Conservation (phyloP, 2,113 vertebrate species). For the Lepidothrix coronata region DNA sequence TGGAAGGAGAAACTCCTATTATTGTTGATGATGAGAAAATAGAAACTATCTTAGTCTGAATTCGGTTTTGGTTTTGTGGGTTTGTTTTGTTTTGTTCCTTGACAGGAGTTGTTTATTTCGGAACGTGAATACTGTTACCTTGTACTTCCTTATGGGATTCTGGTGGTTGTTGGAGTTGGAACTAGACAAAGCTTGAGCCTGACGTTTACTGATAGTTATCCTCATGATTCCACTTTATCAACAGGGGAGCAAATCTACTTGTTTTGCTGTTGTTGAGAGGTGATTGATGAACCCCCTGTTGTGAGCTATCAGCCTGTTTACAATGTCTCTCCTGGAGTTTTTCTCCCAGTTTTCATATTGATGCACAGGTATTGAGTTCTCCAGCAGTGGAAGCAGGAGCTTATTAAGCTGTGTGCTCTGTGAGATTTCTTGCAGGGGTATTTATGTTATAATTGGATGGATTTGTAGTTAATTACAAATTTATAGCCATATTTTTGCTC, state of each 20-base stretch:
- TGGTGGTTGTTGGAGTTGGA: neutral
- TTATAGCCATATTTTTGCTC: neutral
- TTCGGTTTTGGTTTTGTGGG: neutral
- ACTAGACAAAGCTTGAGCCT: neutral
- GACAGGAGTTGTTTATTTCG: neutral
- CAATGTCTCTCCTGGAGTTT: neutral
- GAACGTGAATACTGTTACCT: neutral
- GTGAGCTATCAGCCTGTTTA: neutral
- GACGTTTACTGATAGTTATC: neutral
- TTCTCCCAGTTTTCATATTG: neutral
- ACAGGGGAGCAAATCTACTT: neutral
- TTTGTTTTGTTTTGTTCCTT: neutral
- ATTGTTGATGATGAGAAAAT: neutral
- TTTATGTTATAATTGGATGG: neutral
- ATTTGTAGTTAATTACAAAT: neutral
- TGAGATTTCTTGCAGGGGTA: neutral
- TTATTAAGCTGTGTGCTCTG: neutral
- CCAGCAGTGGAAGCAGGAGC: neutral
- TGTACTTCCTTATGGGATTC: neutral
- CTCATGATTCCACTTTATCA: neutral
- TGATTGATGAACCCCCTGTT: neutral
- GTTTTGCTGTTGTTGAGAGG: neutral
- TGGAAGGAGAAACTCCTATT: neutral
- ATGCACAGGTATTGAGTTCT: neutral
- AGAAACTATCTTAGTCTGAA: neutral